phyloP scores from a whole-genome alignment of 2,113 vertebrate species.

The Polypterus senegalus region DNA sequence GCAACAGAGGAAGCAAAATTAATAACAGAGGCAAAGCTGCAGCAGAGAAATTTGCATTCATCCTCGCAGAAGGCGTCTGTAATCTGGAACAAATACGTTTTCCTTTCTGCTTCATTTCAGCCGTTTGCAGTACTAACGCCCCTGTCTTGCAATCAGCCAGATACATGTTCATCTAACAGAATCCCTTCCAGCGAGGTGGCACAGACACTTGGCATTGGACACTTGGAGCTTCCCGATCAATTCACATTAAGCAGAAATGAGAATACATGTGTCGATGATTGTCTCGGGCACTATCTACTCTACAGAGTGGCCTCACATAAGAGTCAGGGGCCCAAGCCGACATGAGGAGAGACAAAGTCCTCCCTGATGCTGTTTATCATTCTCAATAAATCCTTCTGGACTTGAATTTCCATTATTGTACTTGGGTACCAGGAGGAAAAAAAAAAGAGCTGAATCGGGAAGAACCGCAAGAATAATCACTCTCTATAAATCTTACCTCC shows the following conservation, averaged over 20 bases:
- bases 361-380: conserved; percentile 21
- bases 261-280: conserved; percentile 27
- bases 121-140: too few relatives aligned
- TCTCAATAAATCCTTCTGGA: conserved; percentile 10
- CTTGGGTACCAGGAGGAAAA: conserved; percentile 10
- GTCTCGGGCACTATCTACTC: conserved; percentile 22
- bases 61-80: too few relatives aligned
- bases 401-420: not conserved
- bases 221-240: conserved; percentile 33
- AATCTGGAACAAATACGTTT: too few relatives aligned
- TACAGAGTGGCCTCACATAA: conserved; percentile 12
- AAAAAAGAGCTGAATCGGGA: conserved; percentile 24
- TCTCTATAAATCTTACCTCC: conserved; percentile 61
- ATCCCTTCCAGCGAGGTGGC: too few relatives aligned
- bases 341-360: not conserved
- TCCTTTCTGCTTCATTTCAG: too few relatives aligned
- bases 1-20: too few relatives aligned
- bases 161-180: too few relatives aligned
- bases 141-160: too few relatives aligned
- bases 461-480: conserved; percentile 20
- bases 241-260: conserved; percentile 36
- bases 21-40: too few relatives aligned
- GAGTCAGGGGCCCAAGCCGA: too few relatives aligned
- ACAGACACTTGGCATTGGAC: not conserved
- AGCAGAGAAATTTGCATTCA: too few relatives aligned